Conservation (phyloP, 2,113 vertebrate genomes). For the Fregata magnificens region DNA sequence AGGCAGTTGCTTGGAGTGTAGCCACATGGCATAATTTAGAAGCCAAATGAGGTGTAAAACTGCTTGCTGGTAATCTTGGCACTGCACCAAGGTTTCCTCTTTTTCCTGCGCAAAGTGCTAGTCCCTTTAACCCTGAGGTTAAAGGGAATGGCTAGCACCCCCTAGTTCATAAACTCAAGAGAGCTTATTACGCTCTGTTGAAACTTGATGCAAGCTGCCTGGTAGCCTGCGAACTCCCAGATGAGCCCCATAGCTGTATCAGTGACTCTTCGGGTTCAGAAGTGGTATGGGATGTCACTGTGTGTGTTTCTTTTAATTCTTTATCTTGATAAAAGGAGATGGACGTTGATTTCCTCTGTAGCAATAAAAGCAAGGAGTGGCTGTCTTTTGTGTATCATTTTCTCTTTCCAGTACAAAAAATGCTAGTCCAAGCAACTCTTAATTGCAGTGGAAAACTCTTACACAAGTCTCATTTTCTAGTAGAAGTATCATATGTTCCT, state of each 20-base stretch:
- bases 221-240: not conserved
- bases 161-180: not conserved
- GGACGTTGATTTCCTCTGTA: not conserved
- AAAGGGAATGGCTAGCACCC: not conserved
- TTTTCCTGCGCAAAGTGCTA: not conserved
- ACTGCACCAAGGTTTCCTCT: not conserved
- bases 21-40: not conserved
- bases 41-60: not conserved
- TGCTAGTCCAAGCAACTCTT: not conserved
- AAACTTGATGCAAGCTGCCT: not conserved
- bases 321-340: not conserved
- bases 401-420: not conserved
- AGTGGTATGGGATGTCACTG: not conserved
- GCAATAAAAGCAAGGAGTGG: not conserved
- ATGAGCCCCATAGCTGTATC: not conserved
- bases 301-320: not conserved
- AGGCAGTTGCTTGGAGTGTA: not conserved
- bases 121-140: not conserved
- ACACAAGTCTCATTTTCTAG: not conserved
- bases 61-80: not conserved
- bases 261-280: not conserved
- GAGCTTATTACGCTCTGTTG: not conserved
- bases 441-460: not conserved
- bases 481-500: not conserved
- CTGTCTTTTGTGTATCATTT: not conserved